Evolutionary conservation across 1,140 invertebrate species (phyloP).

Genomic region (Tetragonula clypearis): DNA sequence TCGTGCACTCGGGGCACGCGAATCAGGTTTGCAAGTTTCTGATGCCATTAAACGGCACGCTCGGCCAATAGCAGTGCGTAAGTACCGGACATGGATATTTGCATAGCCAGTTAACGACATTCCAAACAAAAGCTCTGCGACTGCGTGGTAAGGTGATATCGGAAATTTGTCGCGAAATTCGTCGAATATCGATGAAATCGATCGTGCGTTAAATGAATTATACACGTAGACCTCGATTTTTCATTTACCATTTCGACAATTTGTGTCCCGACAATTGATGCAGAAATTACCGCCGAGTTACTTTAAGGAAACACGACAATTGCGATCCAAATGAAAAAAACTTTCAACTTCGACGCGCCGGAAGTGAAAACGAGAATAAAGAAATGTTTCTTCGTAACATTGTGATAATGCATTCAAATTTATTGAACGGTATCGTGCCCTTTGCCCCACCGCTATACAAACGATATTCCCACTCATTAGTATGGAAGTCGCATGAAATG

Average conservation of each 20-base stretch:
- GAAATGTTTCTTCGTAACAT: neutral
- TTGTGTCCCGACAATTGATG: too few species aligned
- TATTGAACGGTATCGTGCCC: neutral
- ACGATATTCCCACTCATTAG: neutral
- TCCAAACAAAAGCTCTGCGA: conserved; percentile 53
- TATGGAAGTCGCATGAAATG: neutral
- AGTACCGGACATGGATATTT: conserved; percentile 55
- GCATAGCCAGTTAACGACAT: conserved; percentile 67
- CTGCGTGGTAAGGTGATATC: neutral
- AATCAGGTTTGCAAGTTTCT: conserved; percentile 53
- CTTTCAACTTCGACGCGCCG: too few species aligned
- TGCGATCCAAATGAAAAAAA: neutral
- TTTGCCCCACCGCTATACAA: neutral
- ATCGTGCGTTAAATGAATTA: neutral
- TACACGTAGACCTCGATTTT: too few species aligned
- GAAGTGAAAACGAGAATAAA: neutral
- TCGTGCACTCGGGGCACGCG: conserved; percentile 16
- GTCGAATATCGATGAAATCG: neutral
- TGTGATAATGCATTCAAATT: neutral
- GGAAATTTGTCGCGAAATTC: conserved; percentile 26
- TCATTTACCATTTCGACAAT: too few species aligned
- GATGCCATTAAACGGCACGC: conserved; percentile 64
- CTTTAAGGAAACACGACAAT: too few species aligned
- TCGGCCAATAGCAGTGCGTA: conserved; percentile 48
- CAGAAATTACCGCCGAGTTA: too few species aligned